Percentiles rank a stretch among this genome's conserved stretches.
phyloP scores from a whole-genome alignment of 1,140 invertebrate species.

The Aphelinus atriplicis region DNA sequence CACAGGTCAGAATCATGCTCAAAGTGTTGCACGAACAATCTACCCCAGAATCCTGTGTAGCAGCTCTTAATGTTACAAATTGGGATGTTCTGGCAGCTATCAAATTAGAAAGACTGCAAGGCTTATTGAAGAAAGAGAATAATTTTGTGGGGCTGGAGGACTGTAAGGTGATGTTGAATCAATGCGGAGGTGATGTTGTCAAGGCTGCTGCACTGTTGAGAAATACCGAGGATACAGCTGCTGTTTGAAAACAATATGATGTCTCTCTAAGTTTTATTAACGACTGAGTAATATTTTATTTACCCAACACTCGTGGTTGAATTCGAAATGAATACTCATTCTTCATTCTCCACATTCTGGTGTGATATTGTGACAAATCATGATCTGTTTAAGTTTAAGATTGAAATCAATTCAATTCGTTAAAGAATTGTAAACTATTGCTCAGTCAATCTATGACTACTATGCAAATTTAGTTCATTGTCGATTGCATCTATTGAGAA shows the following conservation, averaged over 20 bases:
- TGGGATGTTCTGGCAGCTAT: slow-evolving; percentile 93
- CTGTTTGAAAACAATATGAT: slow-evolving; percentile 46
- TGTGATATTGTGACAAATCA: too few relatives aligned
- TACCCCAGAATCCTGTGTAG: slow-evolving; percentile 80
- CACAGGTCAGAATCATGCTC: slow-evolving; percentile 75
- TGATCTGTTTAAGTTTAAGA: too few relatives aligned
- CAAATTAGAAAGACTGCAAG: slow-evolving; percentile 82
- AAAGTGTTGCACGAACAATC: slow-evolving; percentile 88
- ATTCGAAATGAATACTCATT: too few relatives aligned
- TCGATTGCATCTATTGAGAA: too few relatives aligned
- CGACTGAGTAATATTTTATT: too few relatives aligned
- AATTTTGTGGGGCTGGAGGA: slow-evolving; percentile 59
- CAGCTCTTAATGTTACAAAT: slow-evolving; percentile 82
- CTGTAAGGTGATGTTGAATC: slow-evolving; percentile 60
- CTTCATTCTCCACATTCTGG: too few relatives aligned
- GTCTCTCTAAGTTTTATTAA: too few relatives aligned
- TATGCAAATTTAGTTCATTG: too few relatives aligned
- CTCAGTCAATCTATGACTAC: too few relatives aligned
- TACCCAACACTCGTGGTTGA: too few relatives aligned
- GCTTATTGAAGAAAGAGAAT: slow-evolving; percentile 67
- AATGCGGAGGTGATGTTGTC: slow-evolving; percentile 60
- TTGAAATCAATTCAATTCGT: too few relatives aligned
- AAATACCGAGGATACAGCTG: slow-evolving; percentile 60
- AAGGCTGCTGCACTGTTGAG: slow-evolving; percentile 60
- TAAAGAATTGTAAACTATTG: too few relatives aligned